Evolutionary conservation across 2,113 vertebrate species (phyloP).

Genomic region (Pyxicephalus adspersus): DNA sequence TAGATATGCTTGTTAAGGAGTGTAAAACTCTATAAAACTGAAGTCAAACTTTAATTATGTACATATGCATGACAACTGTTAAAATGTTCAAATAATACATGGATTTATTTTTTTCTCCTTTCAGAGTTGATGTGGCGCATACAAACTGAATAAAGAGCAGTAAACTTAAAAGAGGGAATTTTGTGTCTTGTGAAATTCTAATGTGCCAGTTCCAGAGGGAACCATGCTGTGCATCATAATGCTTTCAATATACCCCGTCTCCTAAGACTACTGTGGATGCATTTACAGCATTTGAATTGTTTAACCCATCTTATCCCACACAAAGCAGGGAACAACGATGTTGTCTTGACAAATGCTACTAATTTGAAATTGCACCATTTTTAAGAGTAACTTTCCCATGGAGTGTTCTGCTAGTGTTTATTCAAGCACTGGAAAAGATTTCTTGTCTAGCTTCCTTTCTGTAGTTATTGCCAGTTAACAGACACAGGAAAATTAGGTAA

Average conservation of each 20-base stretch:
- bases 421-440: neutral
- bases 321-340: neutral
- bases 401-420: slow-evolving; percentile 3
- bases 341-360: neutral
- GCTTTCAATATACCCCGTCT: slow-evolving; percentile 22
- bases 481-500: neutral
- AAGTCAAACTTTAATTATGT: no score
- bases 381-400: slow-evolving; percentile 11
- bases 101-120: neutral
- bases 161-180: slow-evolving; percentile 12
- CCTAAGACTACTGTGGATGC: slow-evolving; percentile 3
- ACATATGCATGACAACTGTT: neutral
- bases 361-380: neutral
- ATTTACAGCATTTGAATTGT: slow-evolving; percentile 7
- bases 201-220: slow-evolving; percentile 25
- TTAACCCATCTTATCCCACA: neutral
- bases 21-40: no score
- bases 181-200: slow-evolving; percentile 18
- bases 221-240: slow-evolving; percentile 22
- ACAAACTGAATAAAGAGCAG: slow-evolving; percentile 5
- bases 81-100: slow-evolving; percentile 5
- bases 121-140: neutral
- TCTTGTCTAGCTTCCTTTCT: slow-evolving; percentile 1
- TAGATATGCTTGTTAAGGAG: no score
- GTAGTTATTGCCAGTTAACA: neutral